Evolutionary conservation across 2,113 vertebrate genomes (phyloP).

Genomic region (Engraulis encrasicolus): DNA sequence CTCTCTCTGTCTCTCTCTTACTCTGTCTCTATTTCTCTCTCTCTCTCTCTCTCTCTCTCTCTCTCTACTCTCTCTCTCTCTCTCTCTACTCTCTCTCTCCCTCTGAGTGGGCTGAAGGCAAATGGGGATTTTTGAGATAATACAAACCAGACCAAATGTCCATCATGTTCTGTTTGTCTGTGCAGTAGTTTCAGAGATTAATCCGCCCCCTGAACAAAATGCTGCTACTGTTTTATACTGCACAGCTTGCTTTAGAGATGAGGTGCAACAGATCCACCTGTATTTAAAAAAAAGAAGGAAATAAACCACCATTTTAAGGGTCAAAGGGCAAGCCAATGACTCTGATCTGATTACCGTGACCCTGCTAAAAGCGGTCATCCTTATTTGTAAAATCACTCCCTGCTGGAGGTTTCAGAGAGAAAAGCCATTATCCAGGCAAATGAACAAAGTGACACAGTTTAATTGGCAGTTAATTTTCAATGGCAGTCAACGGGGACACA

Average conservation of each 20-base stretch:
- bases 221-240: neutral
- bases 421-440: neutral
- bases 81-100: neutral
- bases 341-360: neutral
- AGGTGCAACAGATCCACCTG: neutral
- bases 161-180: neutral
- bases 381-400: neutral
- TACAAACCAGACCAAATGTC: neutral
- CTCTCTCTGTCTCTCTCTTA: neutral
- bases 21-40: no score
- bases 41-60: neutral
- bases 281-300: neutral
- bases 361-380: neutral
- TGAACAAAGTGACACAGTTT: neutral
- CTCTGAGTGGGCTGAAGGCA: constrained; percentile 4
- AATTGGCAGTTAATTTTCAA: constrained; percentile 7
- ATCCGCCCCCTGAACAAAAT: neutral
- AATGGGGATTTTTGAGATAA: constrained; percentile 5
- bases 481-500: constrained; percentile 3
- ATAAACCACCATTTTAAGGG: neutral
- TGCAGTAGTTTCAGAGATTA: neutral
- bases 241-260: neutral
- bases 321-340: neutral
- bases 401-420: neutral
- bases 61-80: constrained; percentile 19